Base-by-base conservation (phyloP, 1,140 invertebrate species). In the Formica selysi region DNA sequence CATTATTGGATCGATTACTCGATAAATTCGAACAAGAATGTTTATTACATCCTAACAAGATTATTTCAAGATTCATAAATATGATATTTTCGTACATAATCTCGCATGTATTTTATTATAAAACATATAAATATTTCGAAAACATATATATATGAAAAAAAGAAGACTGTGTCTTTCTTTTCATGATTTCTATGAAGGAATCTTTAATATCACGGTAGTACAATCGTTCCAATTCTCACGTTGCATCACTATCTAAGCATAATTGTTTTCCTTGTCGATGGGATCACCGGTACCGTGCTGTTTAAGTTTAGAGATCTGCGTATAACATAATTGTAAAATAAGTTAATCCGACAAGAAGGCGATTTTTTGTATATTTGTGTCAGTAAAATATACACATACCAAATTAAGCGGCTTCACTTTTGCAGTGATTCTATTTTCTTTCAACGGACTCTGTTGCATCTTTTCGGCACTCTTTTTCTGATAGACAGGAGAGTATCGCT, bases 351-450 rank as follows among this genome's bases (percentile, higher is more conserved):
- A 19, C 16, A 32, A 51, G 13, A 32, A 51, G 13, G 38, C 10
- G 19, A 62, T 4, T 11, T 22, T 38, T 26, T 41, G 8, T 41
- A 41, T 11, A 41, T 11, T 51, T 19, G 1, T 51, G 4, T 38
- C 22, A 11, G 22, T n/a, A 26, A 57, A 36, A 26, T 29, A 62
- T 22, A 22, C 44, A 87, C 88, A 6, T 91, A 93, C 92, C 87
- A 93, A 85, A 76, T 92, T 92, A 11, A 87, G 57, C 22, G 91
- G 91, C 76, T 92, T 93, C 13, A 89, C 85, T 87, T 91, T 93
- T 3, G 78, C 10, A 10, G 38, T 44, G 32, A 87, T 41, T 70
- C 86, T 89, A 38, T 93, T 89, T 7, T 91, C 74, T 86, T 83
- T 92, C 10, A 93, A 73, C 36, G 92, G 92, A 89, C 91, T 93